Evolutionary conservation across 2,113 vertebrate species (phyloP).

Genomic region (Ivindomyrus marchei): DNA sequence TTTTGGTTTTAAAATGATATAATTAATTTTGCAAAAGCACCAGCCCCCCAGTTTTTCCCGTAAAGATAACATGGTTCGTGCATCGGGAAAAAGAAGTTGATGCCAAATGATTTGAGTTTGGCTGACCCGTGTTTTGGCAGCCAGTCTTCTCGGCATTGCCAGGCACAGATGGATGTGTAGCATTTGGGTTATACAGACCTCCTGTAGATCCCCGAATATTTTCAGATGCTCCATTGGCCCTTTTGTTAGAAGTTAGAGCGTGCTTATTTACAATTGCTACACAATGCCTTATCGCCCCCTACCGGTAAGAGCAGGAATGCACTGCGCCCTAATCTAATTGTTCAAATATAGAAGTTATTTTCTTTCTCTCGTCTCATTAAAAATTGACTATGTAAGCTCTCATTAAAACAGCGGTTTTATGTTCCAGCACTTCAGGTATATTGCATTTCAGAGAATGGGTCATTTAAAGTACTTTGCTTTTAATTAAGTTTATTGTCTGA

Average conservation of each 20-base stretch:
- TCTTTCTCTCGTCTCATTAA: not conserved
- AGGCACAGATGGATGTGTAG: slow-evolving; percentile 54
- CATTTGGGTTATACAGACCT: slow-evolving; percentile 42
- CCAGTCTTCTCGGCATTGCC: slow-evolving; percentile 39
- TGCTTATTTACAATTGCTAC: slow-evolving; percentile 19
- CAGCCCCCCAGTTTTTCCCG: not conserved
- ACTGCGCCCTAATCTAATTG: not conserved
- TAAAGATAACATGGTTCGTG: slow-evolving; percentile 17
- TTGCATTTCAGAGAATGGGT: not conserved
- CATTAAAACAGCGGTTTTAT: not conserved
- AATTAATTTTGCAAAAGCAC: not conserved
- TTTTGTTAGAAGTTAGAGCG: slow-evolving; percentile 19
- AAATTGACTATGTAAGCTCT: not conserved
- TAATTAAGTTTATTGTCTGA: not conserved
- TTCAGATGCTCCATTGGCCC: slow-evolving; percentile 28
- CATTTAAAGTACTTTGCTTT: not conserved
- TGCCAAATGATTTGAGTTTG: slow-evolving; percentile 50
- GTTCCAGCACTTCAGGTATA: not conserved
- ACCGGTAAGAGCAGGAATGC: slow-evolving; percentile 30
- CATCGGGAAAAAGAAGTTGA: slow-evolving; percentile 25
- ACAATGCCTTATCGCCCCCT: slow-evolving; percentile 51
- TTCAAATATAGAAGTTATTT: not conserved
- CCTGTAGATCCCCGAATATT: slow-evolving; percentile 40
- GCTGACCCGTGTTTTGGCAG: slow-evolving; percentile 55
- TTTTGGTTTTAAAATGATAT: not conserved